Evolutionary conservation across 2,113 vertebrate species (phyloP).

Genomic region (Copsychus sechellarum): DNA sequence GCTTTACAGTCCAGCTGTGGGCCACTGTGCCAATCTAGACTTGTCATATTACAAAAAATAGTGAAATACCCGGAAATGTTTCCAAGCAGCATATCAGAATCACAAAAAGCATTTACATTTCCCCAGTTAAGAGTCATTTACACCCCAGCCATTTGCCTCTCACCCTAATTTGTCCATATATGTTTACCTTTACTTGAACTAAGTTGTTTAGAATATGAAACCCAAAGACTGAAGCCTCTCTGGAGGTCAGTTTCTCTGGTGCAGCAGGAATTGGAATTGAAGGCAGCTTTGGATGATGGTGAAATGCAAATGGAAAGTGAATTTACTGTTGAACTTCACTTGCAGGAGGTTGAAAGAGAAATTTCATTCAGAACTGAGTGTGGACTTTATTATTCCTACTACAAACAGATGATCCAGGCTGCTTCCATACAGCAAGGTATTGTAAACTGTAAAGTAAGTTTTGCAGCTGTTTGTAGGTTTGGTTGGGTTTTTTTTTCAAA

Average conservation of each 20-base stretch:
- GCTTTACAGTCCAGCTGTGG: neutral
- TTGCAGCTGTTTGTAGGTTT: neutral
- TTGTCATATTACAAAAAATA: neutral
- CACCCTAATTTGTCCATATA: neutral
- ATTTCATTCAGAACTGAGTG: constrained; percentile 98
- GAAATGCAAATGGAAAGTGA: neutral
- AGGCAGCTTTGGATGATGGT: neutral
- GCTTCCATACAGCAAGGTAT: constrained; percentile 91
- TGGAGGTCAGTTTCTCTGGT: neutral
- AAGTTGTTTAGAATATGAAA: neutral
- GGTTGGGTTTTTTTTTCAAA: neutral
- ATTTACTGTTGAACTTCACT: constrained; percentile 31
- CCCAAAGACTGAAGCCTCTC: neutral
- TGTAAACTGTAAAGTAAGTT: constrained; percentile 58
- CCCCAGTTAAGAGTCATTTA: neutral
- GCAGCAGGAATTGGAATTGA: neutral
- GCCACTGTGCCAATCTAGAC: neutral
- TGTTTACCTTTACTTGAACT: neutral
- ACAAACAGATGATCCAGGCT: constrained; percentile 94
- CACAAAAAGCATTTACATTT: neutral
- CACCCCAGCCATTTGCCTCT: neutral
- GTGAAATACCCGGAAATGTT: neutral
- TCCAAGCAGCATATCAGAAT: neutral
- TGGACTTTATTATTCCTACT: constrained; percentile 98
- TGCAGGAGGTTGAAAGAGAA: constrained; percentile 96